Conservation (phyloP, 2,888 invertebrate genomes). For the Thereva nobilitata region DNA sequence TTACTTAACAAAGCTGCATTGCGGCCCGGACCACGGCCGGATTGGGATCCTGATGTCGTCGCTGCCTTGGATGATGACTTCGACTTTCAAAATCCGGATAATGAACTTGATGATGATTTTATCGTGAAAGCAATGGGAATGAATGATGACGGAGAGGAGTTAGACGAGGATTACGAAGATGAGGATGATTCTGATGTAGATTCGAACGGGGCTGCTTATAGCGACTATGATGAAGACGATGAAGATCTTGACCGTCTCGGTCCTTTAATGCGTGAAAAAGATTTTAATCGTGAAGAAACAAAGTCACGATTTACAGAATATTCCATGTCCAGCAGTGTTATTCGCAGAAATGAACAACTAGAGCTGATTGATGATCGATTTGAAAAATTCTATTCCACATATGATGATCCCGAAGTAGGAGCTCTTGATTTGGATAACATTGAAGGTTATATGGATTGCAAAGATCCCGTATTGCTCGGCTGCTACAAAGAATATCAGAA, state of each 20-base stretch:
- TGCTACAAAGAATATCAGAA: constrained; percentile 78
- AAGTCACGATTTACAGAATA: constrained; percentile 90
- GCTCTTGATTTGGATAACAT: constrained; percentile 89
- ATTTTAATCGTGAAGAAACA: constrained; percentile 71
- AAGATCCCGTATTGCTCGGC: constrained; percentile 69
- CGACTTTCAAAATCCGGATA: constrained; percentile 79
- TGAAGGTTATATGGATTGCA: constrained; percentile 63
- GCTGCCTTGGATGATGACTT: constrained; percentile 94
- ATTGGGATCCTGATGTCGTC: constrained; percentile 90
- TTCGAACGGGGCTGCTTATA: constrained; percentile 50
- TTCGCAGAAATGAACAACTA: constrained; percentile 81
- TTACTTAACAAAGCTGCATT: constrained; percentile 57
- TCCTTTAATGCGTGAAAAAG: constrained; percentile 58
- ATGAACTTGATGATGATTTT: constrained; percentile 91
- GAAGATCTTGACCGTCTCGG: constrained; percentile 55
- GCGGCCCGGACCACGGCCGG: constrained; percentile 63
- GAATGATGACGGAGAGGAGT: no score
- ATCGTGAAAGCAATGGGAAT: constrained; percentile 69
- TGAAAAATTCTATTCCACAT: constrained; percentile 82
- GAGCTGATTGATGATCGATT: constrained; percentile 83
- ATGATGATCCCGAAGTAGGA: constrained; percentile 88
- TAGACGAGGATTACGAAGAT: constrained; percentile 43
- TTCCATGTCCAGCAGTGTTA: constrained; percentile 91
- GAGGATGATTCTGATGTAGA: constrained; percentile 38
- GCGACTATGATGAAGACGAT: constrained; percentile 58